phyloP scores from a whole-genome alignment of 2,797 vertebrate species.

The Arrhamphus sclerolepis region DNA sequence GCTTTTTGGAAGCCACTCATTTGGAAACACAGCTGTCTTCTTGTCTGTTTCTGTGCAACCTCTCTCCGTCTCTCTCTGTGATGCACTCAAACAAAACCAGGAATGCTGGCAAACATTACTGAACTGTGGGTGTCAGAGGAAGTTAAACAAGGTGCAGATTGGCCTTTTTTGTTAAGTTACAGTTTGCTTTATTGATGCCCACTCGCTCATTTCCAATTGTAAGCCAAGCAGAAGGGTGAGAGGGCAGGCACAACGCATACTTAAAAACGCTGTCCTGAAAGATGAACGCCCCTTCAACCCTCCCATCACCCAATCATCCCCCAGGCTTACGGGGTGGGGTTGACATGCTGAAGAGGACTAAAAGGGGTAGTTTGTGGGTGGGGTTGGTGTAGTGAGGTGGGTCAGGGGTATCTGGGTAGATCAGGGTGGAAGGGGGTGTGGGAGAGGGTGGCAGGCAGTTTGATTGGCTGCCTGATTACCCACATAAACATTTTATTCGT shows the following conservation, averaged over 20 bases:
- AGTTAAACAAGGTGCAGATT: conserved; percentile 11
- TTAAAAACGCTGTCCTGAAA: conserved; percentile 12
- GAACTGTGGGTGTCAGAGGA: conserved; percentile 5
- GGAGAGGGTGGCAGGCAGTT: conserved; percentile 23
- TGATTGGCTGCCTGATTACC: conserved; percentile 62
- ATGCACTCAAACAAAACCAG: conserved; percentile 6
- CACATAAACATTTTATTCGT: neutral
- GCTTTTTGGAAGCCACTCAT: conserved; percentile 41
- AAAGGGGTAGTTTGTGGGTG: conserved; percentile 26
- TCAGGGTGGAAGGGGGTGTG: conserved; percentile 25
- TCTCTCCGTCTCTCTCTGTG: no score
- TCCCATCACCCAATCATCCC: conserved; percentile 18
- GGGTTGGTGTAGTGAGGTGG: conserved; percentile 22
- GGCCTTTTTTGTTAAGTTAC: neutral
- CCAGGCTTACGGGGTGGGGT: conserved; percentile 25
- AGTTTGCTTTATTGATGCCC: conserved; percentile 10
- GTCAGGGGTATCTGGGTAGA: conserved; percentile 66
- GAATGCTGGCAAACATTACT: conserved; percentile 12
- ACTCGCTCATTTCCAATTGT: neutral
- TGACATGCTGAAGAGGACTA: conserved; percentile 15
- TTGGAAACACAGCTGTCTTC: conserved; percentile 47
- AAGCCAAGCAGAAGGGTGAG: neutral
- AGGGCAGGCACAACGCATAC: conserved; percentile 6
- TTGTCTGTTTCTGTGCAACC: conserved; percentile 7
- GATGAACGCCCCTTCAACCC: neutral